Conservation (phyloP, 2,888 invertebrate species). For the Rutpela maculata region DNA sequence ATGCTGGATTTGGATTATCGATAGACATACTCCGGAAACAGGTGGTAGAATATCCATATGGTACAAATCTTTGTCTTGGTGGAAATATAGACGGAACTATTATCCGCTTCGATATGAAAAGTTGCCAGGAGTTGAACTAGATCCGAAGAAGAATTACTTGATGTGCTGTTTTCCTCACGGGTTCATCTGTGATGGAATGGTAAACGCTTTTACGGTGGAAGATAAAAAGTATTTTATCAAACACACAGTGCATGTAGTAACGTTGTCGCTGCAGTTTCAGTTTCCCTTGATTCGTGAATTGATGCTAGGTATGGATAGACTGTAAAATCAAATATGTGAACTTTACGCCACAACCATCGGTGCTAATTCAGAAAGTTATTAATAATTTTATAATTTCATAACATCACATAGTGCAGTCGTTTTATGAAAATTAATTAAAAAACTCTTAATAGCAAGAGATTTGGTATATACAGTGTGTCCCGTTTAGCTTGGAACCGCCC, state of each 20-base stretch:
- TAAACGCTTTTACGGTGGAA: conserved; percentile 84
- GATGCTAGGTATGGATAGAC: background rate
- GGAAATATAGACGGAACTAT: conserved; percentile 86
- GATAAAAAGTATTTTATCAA: conserved; percentile 69
- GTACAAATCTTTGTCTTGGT: conserved; percentile 78
- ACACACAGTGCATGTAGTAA: background rate
- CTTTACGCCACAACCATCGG: no score
- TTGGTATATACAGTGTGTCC: no score
- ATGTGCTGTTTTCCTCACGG: conserved; percentile 95
- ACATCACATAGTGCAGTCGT: no score
- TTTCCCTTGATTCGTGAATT: conserved; percentile 1
- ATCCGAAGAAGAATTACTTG: conserved; percentile 88
- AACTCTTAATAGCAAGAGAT: no score
- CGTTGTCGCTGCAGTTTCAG: background rate
- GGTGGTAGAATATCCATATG: conserved; percentile 71
- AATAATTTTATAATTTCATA: no score
- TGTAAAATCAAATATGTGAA: no score
- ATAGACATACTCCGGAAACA: conserved; percentile 79
- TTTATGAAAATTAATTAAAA: no score
- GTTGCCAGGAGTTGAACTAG: conserved; percentile 88
- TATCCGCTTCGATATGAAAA: conserved; percentile 91
- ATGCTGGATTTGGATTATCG: conserved; percentile 78
- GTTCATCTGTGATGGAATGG: conserved; percentile 84
- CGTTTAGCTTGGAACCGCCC: no score
- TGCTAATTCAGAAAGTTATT: no score